A percentile compares a stretch with the other conserved stretches of the same genome.
Evolutionary conservation across 2,797 vertebrate species (phyloP).

Genomic region (Saxicola maurus): DNA sequence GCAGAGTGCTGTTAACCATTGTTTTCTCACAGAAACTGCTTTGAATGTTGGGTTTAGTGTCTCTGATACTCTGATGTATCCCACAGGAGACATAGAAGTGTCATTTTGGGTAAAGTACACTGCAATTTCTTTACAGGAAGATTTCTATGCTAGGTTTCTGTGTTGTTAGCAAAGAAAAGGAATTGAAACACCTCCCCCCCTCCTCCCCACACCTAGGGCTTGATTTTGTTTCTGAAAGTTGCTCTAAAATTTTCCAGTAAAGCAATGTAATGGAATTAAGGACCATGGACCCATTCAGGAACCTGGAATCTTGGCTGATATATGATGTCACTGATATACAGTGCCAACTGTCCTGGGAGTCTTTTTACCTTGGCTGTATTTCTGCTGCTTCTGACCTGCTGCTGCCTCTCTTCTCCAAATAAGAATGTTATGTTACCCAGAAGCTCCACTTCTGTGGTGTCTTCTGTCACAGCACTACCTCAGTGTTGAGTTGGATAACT

Average conservation of each 20-base stretch:
- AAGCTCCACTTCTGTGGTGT: background rate
- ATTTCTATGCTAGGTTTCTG: background rate
- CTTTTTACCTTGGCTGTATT: background rate
- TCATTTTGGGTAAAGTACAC: background rate
- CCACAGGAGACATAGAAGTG: background rate
- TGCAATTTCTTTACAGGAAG: background rate
- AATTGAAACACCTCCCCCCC: background rate
- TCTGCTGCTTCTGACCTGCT: background rate
- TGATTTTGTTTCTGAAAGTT: background rate
- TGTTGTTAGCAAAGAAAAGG: background rate
- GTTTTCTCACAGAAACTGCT: background rate
- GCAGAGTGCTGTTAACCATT: background rate
- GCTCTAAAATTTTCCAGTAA: background rate
- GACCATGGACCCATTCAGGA: background rate
- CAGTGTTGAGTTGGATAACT: background rate
- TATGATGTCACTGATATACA: rapidly evolving
- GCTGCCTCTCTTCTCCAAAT: background rate
- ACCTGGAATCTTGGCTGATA: background rate
- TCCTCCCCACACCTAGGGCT: background rate
- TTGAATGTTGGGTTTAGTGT: background rate
- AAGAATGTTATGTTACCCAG: background rate
- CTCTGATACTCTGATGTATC: background rate
- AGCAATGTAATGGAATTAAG: background rate
- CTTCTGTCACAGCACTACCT: background rate
- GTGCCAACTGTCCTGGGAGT: background rate